Evolutionary conservation across 1,140 invertebrate genomes (phyloP).

Genomic region (Drosophila dunni): DNA sequence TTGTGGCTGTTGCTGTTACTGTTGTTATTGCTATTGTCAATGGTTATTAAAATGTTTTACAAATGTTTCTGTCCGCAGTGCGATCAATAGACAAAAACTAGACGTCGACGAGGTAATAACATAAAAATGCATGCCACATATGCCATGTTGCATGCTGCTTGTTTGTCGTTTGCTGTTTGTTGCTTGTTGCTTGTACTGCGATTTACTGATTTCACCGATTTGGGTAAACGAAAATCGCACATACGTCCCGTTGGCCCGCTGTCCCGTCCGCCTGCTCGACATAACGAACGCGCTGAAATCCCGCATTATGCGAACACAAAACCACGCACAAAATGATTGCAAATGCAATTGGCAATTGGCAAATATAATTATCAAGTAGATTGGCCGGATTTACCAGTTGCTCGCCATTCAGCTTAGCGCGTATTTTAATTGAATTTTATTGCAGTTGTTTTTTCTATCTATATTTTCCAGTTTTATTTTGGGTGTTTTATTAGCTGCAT

Average conservation of each 20-base stretch:
- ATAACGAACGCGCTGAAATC: conserved; percentile 63
- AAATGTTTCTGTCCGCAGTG: conserved; percentile 66
- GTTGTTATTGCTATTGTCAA: conserved; percentile 56
- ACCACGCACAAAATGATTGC: conserved; percentile 47
- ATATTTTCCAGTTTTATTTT: neutral
- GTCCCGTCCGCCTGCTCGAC: neutral
- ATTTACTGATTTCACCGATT: conserved; percentile 42
- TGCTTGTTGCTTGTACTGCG: conserved; percentile 8
- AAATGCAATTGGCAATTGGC: conserved; percentile 64
- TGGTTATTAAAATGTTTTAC: conserved; percentile 79
- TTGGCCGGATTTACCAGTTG: conserved; percentile 51
- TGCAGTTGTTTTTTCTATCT: too few relatives aligned
- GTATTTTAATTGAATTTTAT: conserved; percentile 59
- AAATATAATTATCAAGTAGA: conserved; percentile 69
- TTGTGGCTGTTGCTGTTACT: conserved; percentile 39
- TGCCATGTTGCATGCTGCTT: conserved; percentile 60
- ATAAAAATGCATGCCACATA: conserved; percentile 71
- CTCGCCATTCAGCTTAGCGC: conserved; percentile 24
- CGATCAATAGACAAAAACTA: conserved; percentile 62
- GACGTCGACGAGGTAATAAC: conserved; percentile 51
- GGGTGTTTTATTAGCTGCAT: conserved; percentile 26
- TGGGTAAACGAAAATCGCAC: conserved; percentile 60
- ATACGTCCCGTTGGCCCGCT: conserved; percentile 66
- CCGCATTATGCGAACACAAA: conserved; percentile 20
- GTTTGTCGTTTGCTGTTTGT: conserved; percentile 28